Percentiles rank a stretch among this genome's conserved stretches.
Conservation (phyloP, 1,140 invertebrate genomes). For the Drosophila trapezifrons region DNA sequence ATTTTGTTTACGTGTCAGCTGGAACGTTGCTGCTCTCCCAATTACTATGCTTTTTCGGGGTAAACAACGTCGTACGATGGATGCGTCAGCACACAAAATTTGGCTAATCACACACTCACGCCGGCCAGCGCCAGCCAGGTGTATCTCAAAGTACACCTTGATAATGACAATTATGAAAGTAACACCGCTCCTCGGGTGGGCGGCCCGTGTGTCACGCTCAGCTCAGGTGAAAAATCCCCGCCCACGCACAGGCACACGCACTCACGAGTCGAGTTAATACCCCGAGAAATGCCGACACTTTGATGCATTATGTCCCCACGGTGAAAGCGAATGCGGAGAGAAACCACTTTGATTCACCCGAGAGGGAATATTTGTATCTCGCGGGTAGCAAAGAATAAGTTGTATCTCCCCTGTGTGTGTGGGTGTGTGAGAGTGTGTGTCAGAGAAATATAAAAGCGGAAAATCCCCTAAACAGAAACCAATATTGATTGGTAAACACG, state of each 20-base stretch:
- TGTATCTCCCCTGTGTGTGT: neutral
- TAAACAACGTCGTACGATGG: slow-evolving; percentile 49
- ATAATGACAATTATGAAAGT: slow-evolving; percentile 63
- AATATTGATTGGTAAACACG: slow-evolving; percentile 43
- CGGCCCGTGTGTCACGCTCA: slow-evolving; percentile 54
- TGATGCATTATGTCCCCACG: slow-evolving; percentile 20
- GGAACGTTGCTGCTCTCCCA: slow-evolving; percentile 28
- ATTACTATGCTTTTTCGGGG: slow-evolving; percentile 16
- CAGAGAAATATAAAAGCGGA: slow-evolving; percentile 10
- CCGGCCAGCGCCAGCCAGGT: neutral
- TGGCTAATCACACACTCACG: slow-evolving; percentile 46
- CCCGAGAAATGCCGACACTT: slow-evolving; percentile 14
- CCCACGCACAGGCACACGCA: slow-evolving; percentile 1
- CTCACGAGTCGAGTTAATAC: slow-evolving; percentile 7
- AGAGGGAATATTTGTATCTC: neutral
- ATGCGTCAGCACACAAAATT: slow-evolving; percentile 47
- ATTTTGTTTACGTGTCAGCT: slow-evolving; percentile 56
- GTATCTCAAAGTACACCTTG: slow-evolving; percentile 16
- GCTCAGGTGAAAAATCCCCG: slow-evolving; percentile 21
- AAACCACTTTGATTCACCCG: slow-evolving; percentile 8
- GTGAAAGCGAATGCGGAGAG: slow-evolving; percentile 24
- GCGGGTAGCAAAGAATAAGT: neutral
- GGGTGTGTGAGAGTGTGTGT: slow-evolving; percentile 12
- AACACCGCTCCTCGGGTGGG: slow-evolving; percentile 15
- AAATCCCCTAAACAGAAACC: slow-evolving; percentile 4